Percentiles rank a stretch among this genome's conserved stretches.
phyloP scores from a whole-genome alignment of 1,140 invertebrate genomes.

The Euglossa dilemma region DNA sequence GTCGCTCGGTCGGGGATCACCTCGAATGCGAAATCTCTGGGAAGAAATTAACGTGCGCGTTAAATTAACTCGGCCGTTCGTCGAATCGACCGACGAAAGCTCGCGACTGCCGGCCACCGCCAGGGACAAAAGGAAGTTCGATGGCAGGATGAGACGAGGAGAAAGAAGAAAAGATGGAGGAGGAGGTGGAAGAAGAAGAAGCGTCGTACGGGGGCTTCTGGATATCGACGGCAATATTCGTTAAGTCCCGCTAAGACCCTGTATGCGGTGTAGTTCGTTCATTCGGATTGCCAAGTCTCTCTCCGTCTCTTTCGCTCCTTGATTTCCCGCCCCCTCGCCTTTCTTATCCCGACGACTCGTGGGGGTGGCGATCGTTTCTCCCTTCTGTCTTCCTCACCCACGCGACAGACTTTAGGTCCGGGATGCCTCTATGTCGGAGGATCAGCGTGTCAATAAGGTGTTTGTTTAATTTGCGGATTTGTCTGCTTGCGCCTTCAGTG shows the following conservation, averaged over 20 bases:
- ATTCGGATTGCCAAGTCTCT: constrained; percentile 69
- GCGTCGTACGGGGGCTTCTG: constrained; percentile 54
- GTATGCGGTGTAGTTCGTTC: constrained; percentile 71
- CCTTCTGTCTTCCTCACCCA: constrained; percentile 50
- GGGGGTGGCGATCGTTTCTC: constrained; percentile 53
- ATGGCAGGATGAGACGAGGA: constrained; percentile 38
- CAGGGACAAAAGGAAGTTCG: constrained; percentile 65
- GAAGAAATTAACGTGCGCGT: constrained; percentile 59
- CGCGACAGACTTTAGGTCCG: constrained; percentile 20
- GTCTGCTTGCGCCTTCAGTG: constrained; percentile 40
- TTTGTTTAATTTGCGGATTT: constrained; percentile 79
- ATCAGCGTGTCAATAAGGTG: constrained; percentile 78
- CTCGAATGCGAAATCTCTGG: constrained; percentile 44
- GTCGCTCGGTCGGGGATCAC: not conserved
- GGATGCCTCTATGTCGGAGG: constrained; percentile 61
- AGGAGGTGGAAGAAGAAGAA: constrained; percentile 2
- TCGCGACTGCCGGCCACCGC: constrained; percentile 26
- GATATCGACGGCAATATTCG: constrained; percentile 79
- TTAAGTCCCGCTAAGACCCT: constrained; percentile 76
- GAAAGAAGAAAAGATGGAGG: constrained; percentile 2
- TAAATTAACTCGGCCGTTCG: constrained; percentile 55
- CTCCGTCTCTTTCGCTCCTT: constrained; percentile 46
- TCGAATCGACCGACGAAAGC: constrained; percentile 50
- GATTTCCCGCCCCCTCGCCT: constrained; percentile 11
- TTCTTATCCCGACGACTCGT: constrained; percentile 38